phyloP scores from a whole-genome alignment of 2,888 invertebrate species.

The Sarcophaga caerulescens region DNA sequence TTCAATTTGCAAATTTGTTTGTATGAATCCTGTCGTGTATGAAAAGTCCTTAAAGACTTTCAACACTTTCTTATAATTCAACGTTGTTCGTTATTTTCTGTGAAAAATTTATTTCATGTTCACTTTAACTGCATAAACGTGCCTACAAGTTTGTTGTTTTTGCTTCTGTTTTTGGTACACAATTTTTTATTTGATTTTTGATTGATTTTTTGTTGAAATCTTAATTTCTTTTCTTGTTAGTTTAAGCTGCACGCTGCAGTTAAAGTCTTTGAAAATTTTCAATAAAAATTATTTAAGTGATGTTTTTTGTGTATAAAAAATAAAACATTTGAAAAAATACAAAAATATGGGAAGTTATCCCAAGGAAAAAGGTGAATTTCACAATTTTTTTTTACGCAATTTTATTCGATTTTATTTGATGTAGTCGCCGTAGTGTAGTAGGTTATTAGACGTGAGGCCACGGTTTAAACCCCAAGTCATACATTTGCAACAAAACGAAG shows the following conservation, averaged over 20 bases:
- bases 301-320: background rate
- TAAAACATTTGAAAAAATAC: too few species aligned
- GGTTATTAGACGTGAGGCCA: too few species aligned
- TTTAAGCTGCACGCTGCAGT: background rate
- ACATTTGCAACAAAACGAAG: too few species aligned
- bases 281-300: background rate
- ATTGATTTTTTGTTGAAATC: background rate
- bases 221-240: background rate
- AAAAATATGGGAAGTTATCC: too few species aligned
- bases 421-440: too few species aligned
- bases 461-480: too few species aligned
- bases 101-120: background rate
- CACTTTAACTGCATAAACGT: slow-evolving; percentile 20
- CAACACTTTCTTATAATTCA: background rate
- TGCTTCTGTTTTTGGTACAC: background rate
- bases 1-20: too few species aligned
- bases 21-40: background rate
- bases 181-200: background rate
- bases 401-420: too few species aligned
- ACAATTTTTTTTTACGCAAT: too few species aligned
- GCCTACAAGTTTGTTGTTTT: background rate
- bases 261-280: background rate
- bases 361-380: too few species aligned
- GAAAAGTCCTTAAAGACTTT: background rate
- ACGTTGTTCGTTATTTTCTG: background rate